Evolutionary conservation across 2,113 vertebrate genomes (phyloP).

Genomic region (Nothoprocta perdicaria): DNA sequence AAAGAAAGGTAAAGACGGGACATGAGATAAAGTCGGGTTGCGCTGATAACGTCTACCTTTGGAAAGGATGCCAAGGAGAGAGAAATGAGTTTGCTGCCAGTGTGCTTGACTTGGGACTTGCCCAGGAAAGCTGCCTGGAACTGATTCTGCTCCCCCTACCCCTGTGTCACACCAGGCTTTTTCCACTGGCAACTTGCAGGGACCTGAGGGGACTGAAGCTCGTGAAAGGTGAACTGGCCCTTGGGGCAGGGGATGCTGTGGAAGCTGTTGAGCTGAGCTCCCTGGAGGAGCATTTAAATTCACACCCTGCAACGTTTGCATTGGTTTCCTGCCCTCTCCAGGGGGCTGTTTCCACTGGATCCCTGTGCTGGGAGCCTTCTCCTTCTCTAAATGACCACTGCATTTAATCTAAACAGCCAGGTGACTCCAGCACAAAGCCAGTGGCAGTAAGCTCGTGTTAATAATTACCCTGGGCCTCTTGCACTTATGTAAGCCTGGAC

Average conservation of each 20-base stretch:
- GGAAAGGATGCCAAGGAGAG: neutral
- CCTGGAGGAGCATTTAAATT: neutral
- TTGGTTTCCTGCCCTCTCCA: neutral
- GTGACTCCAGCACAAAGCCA: conserved; percentile 61
- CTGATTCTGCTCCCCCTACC: neutral
- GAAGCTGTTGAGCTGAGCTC: neutral
- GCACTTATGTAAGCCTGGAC: conserved; percentile 67
- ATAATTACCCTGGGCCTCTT: conserved; percentile 65
- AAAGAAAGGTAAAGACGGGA: neutral
- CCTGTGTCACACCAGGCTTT: neutral
- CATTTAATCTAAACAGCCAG: conserved; percentile 69
- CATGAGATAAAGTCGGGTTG: conserved; percentile 6
- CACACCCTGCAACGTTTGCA: neutral
- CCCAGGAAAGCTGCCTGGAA: neutral
- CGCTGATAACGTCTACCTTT: neutral
- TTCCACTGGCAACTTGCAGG: neutral
- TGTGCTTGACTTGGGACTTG: neutral
- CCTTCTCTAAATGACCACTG: conserved; percentile 33
- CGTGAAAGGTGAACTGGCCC: neutral
- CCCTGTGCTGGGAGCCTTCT: neutral
- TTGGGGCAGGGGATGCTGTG: fast-evolving
- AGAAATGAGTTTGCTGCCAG: fast-evolving
- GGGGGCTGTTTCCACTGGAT: neutral
- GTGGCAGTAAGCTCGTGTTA: conserved; percentile 53
- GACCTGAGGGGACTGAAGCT: neutral